These are phyloP conservation scores for Agraylea sexmaculata DNA, from an alignment of 1,140 invertebrate species.

Conservation along the genomic window DNA sequence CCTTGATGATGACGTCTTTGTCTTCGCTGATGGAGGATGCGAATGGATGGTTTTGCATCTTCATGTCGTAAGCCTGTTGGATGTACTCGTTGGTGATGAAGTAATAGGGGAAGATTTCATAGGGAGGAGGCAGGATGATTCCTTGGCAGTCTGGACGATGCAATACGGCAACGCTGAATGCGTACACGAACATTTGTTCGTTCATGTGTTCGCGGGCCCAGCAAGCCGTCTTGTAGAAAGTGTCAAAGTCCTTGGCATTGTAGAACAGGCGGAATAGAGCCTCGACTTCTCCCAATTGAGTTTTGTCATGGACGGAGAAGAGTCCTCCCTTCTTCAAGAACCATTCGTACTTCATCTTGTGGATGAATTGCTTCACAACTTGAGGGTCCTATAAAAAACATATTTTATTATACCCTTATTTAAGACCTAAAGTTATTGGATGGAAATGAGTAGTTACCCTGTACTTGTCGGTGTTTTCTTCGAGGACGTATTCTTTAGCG, in stretches of 20 bases:
- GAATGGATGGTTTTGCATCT: slow-evolving; percentile 42
- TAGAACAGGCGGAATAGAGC: slow-evolving; percentile 46
- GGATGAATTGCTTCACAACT: slow-evolving; percentile 6
- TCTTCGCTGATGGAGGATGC: slow-evolving; percentile 36
- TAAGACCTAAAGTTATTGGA: not conserved
- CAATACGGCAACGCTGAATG: slow-evolving; percentile 44
- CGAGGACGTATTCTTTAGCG: slow-evolving; percentile 29
- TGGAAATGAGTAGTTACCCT: slow-evolving; percentile 21
- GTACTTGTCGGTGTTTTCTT: slow-evolving; percentile 31
- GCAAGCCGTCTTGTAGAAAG: slow-evolving; percentile 51
- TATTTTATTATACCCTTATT: not conserved
- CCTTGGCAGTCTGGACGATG: slow-evolving; percentile 47
- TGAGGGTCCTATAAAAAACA: not conserved
- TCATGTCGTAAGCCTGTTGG: slow-evolving; percentile 45
- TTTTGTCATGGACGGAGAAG: slow-evolving; percentile 40
- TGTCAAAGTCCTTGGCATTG: slow-evolving; percentile 50
- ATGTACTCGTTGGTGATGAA: slow-evolving; percentile 50
- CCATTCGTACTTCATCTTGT: not conserved
- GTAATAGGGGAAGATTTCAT: slow-evolving; percentile 52
- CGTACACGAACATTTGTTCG: slow-evolving; percentile 49
- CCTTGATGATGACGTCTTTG: slow-evolving; percentile 31
- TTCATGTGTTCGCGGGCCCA: slow-evolving; percentile 52
- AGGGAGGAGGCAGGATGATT: slow-evolving; percentile 49
- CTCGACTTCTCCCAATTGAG: slow-evolving; percentile 43
- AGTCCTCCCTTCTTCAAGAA: slow-evolving; percentile 41